phyloP scores from a whole-genome alignment of 1,140 invertebrate genomes.

The Camponotus floridanus region DNA sequence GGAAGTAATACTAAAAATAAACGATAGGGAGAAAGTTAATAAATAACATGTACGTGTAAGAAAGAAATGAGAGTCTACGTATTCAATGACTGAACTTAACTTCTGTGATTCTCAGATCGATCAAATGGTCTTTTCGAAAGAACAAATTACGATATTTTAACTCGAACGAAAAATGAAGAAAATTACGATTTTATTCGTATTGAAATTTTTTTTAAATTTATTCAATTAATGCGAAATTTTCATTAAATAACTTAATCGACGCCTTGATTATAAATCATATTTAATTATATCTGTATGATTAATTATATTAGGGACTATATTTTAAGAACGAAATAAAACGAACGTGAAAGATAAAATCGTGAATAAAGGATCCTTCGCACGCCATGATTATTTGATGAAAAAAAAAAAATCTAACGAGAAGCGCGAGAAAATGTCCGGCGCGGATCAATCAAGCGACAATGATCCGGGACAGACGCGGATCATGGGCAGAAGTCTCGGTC shows the following conservation, averaged over 20 bases:
- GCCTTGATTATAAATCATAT: slow-evolving; percentile 7
- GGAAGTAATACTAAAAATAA: background rate
- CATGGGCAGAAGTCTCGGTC: background rate
- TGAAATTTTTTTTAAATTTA: background rate
- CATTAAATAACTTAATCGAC: background rate
- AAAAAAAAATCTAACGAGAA: slow-evolving; percentile 16
- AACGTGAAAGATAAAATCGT: background rate
- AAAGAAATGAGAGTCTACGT: background rate
- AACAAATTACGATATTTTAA: background rate
- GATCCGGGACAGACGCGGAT: background rate
- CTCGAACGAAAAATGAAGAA: too few relatives aligned
- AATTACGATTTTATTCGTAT: background rate
- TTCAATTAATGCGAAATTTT: background rate
- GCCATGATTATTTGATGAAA: background rate
- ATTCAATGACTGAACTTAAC: slow-evolving; percentile 1
- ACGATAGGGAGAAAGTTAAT: background rate
- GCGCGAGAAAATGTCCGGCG: background rate
- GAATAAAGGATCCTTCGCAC: background rate
- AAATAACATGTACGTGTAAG: background rate
- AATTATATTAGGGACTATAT: slow-evolving; percentile 5
- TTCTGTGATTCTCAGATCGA: background rate
- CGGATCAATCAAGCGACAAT: slow-evolving; percentile 17
- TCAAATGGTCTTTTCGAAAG: background rate
- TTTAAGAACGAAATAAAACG: background rate
- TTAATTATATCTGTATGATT: too few relatives aligned